These are phyloP conservation scores for Thalpophila matura DNA, from an alignment of 2,888 invertebrate genomes.

Conservation along the genomic window DNA sequence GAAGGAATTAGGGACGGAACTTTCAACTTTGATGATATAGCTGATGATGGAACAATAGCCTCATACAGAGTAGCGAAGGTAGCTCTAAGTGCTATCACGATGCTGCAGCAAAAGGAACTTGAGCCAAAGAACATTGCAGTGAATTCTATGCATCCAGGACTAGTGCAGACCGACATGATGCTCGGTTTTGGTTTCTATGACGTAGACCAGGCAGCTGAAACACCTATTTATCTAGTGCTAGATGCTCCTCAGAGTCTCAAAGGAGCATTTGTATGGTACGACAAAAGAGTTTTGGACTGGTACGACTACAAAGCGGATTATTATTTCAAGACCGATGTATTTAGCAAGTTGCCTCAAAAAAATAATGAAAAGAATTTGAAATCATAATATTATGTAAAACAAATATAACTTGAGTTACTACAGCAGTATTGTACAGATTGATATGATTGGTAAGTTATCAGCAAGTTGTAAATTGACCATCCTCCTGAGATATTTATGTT, in stretches of 20 bases:
- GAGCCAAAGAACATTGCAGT: slow-evolving; percentile 88
- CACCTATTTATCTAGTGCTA: slow-evolving; percentile 89
- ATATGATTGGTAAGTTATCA: too few species aligned
- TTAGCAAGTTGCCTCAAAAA: too few species aligned
- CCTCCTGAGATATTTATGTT: too few species aligned
- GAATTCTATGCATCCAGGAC: slow-evolving; percentile 93
- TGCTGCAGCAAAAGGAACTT: slow-evolving; percentile 92
- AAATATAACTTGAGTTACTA: too few species aligned
- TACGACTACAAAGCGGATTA: slow-evolving; percentile 75
- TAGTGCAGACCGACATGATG: slow-evolving; percentile 95
- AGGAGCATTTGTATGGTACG: slow-evolving; percentile 92
- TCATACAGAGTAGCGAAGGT: slow-evolving; percentile 94
- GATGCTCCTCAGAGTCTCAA: slow-evolving; percentile 87
- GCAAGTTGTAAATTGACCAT: too few species aligned
- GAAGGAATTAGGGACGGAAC: slow-evolving; percentile 75
- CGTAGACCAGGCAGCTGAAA: slow-evolving; percentile 90
- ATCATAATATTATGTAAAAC: too few species aligned
- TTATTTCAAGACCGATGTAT: slow-evolving; percentile 68
- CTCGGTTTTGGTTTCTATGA: slow-evolving; percentile 90
- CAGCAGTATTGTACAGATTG: too few species aligned
- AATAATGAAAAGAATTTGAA: too few species aligned
- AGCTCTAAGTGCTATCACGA: slow-evolving; percentile 92
- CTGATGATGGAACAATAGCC: slow-evolving; percentile 89
- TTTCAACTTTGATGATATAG: slow-evolving; percentile 72
- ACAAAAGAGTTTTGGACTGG: slow-evolving; percentile 91